Base-by-base conservation (phyloP, 2,888 invertebrate genomes). In the Leptopterna dolabrata region DNA sequence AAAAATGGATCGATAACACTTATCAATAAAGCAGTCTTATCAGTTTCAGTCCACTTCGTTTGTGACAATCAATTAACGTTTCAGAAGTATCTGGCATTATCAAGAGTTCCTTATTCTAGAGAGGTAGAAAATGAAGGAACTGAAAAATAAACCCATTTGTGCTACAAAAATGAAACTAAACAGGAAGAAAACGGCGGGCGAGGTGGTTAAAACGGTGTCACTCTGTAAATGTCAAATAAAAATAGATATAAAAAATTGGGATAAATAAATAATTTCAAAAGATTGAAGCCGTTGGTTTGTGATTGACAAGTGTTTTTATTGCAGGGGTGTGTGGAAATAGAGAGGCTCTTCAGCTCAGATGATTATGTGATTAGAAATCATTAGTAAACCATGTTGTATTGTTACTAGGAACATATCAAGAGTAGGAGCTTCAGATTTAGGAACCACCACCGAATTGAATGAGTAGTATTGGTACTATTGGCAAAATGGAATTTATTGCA, bases 181-280 rank as follows among this genome's bases (percentile, higher is more conserved):
- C 71, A 89, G 83, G 84, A 83, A 83, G 84, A 87, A 76, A 55
- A 89, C 87, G 70, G 86, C 87, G 43, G 89, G 83, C 76, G 89
- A 80, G 73, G 89, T 86, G 63, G 87, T 83, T 78, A 82, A 71
- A 82, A 88, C 76, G 63, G 88, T 76, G 70, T 88, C 87, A 36
- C 70, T 89, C 89, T 89, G 89, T 36, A 89, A 88, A 88, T 43
- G 55, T 73, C 71, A 87, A 88, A 85, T 73, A 55, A 55, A 81
- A 78, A 16, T 29, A 80, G 78, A 76, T 73, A 55, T 81, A 27
- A 30, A 87, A 30, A 87, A 83, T 81, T 80, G n/a, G 70, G 63
- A 43, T 70, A 76, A 85, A 73, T 51, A 51, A 43, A 4, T n/a
- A 71, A 3, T 71, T 27, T 7, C 6, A 47, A 29, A 41, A 78